Evolutionary conservation across 1,140 invertebrate species (phyloP).

Genomic region (Pseudobourletiella spinata): DNA sequence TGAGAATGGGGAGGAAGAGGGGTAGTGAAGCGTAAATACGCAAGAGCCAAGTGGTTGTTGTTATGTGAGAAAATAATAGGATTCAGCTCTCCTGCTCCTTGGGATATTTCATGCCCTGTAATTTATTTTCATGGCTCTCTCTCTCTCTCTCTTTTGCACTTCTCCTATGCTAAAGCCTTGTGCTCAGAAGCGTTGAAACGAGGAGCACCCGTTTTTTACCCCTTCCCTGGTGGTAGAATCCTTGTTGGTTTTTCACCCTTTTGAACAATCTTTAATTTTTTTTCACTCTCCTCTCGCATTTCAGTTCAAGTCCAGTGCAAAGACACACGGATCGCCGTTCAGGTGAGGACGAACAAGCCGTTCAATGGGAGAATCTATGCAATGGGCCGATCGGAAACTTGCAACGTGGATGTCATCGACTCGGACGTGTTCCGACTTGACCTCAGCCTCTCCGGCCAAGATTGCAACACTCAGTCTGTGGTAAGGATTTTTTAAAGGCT

Average conservation of each 20-base stretch:
- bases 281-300: neutral
- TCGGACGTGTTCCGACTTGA: constrained; percentile 84
- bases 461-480: constrained; percentile 86
- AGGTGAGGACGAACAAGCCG: constrained; percentile 82
- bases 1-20: too few relatives aligned
- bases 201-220: too few relatives aligned
- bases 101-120: neutral
- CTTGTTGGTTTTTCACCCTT: too few relatives aligned
- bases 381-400: constrained; percentile 82
- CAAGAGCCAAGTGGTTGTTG: neutral
- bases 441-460: constrained; percentile 83
- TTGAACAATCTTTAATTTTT: too few relatives aligned
- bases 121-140: constrained; percentile 8
- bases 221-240: too few relatives aligned
- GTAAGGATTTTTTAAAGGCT: constrained; percentile 58
- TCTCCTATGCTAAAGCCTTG: too few relatives aligned
- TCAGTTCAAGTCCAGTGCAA: constrained; percentile 87
- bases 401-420: constrained; percentile 86
- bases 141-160: neutral
- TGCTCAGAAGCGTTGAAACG: too few relatives aligned
- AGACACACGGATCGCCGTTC: constrained; percentile 84
- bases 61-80: neutral
- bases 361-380: constrained; percentile 92
- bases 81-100: neutral
- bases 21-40: neutral